A percentile compares a stretch with the other conserved stretches of the same genome.
Evolutionary conservation across 1,140 invertebrate genomes (phyloP).

Genomic region (Heliconius hermathena): DNA sequence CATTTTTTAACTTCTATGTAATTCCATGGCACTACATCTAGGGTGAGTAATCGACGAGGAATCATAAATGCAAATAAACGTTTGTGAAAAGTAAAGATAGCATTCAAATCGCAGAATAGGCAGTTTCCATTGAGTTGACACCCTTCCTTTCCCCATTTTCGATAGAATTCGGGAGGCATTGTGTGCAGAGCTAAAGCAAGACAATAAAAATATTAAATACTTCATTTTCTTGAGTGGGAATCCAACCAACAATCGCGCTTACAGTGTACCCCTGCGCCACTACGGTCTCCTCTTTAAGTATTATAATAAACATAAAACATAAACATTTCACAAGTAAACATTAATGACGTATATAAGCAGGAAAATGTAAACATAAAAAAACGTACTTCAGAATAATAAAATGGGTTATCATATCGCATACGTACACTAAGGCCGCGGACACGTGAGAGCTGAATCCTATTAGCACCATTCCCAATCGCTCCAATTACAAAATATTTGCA

Average conservation of each 20-base stretch:
- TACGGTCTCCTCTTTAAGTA: too few relatives aligned
- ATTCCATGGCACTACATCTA: background rate
- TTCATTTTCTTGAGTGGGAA: too few relatives aligned
- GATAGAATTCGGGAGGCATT: too few relatives aligned
- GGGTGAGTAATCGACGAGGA: background rate
- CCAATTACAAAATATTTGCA: constrained; percentile 42
- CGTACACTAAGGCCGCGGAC: constrained; percentile 35
- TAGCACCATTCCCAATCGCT: constrained; percentile 38
- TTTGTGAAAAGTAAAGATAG: background rate
- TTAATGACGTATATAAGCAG: background rate
- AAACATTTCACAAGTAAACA: background rate
- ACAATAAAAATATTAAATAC: too few relatives aligned
- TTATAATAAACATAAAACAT: background rate
- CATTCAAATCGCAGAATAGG: too few relatives aligned
- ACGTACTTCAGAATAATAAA: constrained; percentile 3
- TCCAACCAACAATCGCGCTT: too few relatives aligned
- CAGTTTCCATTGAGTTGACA: too few relatives aligned
- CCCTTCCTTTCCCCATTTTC: too few relatives aligned
- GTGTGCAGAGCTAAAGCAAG: too few relatives aligned
- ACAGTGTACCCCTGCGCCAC: too few relatives aligned
- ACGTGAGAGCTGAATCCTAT: constrained; percentile 48
- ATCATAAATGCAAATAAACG: background rate
- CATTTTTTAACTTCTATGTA: background rate
- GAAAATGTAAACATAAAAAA: background rate
- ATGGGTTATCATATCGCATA: constrained; percentile 23